Evolutionary conservation across 2,888 invertebrate genomes (phyloP), one percentile per base, ranked within the genome.

Genomic region (Epistrophe grossulariae): DNA sequence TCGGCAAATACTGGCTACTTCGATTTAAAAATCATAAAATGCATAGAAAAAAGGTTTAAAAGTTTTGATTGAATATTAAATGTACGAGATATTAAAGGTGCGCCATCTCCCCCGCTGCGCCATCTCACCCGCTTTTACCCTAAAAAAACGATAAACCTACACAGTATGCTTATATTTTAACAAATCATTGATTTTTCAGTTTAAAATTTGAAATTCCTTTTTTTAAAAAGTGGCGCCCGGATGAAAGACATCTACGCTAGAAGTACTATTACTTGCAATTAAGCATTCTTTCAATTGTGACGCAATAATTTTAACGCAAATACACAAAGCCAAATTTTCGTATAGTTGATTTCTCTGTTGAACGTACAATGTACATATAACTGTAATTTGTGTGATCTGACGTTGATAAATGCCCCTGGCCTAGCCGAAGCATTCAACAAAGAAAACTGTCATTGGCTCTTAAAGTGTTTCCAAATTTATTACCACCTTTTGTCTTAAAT

Each of bases 341-440:
- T 17, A n/a, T n/a, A 24, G 35, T 52, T 52, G 45, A 66, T 60
- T 24, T 24, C 52, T 43, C 48, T 38, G 31, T 72, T 60, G 72
- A 24, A 24, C 52, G 43, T 40, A 52, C 17, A 9, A 6, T 8
- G 7, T 19, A 13, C 17, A 13, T 5, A 9, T 15, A 50, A 43
- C 50, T 11, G 11, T 68, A 40, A 19, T 68, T 68, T 70, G 48
- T 60, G 45, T 52, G 73, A 48, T 62, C 19, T 72, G 72, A 72
- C 80, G 45, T 72, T 84, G 81, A 84, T 48, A 80, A 64, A 72
- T 70, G 43, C n/a, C 35, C 68, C 68, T 48, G 48, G 31, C 48
- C 24, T 38, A 24, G 64, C 31, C 28, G n/a, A 7, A 9, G 10
- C 35, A 40, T 55, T 77, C 71, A 57, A 19, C 38, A 55, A 79